Base-by-base conservation (phyloP, 2,113 vertebrate genomes). In the Tragulus kanchil region DNA sequence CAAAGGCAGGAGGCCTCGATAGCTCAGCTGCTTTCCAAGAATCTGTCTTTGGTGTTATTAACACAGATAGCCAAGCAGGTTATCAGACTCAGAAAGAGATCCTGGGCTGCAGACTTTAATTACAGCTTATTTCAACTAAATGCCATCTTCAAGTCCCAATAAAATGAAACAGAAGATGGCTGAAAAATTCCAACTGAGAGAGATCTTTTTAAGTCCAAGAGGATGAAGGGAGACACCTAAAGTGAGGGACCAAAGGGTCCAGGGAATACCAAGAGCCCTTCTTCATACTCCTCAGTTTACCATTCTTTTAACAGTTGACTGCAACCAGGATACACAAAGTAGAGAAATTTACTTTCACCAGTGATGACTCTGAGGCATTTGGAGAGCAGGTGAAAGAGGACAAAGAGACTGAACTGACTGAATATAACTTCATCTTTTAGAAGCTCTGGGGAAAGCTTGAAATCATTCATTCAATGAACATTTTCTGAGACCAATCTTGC, bases 81-180 rank as follows among this genome's bases (percentile, higher is more conserved):
- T 95, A 97, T 97, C 97, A 89, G 26, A 69, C 67, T 91, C 75
- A 97, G 96, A 97, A 62, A 94, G 95, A 97, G 97, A 98, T 86
- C 97, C 97, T 50, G 25, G 94, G 95, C 96, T 93, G 94, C 3
- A 58, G 95, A 97, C 92, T 87, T 96, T 96, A 98, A 98, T 97
- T 96, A 90, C 31, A 89, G 94, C 96, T 93, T 98, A 86, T 97
- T 98, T 85, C 36, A 88, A 85, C 86, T 95, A 91, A 97, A 86
- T n/a, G 8, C 64, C 95, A 85, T 91, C 92, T 97, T 96, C 75
- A 83, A 96, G 92, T 90, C 45, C 93, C 94, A 95, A 93, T 90
- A 96, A 98, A 96, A 96, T 36, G 85, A 69, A 48, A 62, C 25
- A 62, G 88, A 85, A 23, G 62, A 61, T 59, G 16, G 79, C 65